Base-by-base conservation (phyloP, 2,888 invertebrate genomes). In the Cylloceria caligata region DNA sequence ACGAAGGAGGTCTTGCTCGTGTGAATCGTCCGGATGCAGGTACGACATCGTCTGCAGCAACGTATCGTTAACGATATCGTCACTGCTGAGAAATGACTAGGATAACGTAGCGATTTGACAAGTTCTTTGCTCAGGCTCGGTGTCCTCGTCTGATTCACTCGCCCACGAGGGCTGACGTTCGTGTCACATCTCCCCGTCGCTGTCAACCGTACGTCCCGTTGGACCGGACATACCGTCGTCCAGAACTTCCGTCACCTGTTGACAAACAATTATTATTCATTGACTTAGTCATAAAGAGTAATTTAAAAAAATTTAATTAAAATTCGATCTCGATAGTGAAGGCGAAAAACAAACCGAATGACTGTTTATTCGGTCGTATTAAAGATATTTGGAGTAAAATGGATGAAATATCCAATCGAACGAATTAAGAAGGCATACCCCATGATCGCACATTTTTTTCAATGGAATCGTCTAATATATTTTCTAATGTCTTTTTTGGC, bases 71-170 rank as follows among this genome's bases (percentile, higher is more conserved):
- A 47, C 42, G 72, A 80, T 69, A 47, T 84, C 83, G 77, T 80
- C 71, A 52, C 79, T 84, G 82, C 78, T 42, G 24, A 82, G 82
- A 79, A 75, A 82, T 45, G 82, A 74, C 88, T 90, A 91, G 84
- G 91, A 91, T 64, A 91, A 79, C 55, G 91, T 91, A 19, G 91
- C 90, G 60, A 91, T 91, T 76, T 91, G 91, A 85, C 91, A 91
- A 19, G 87, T 89, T 74, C 88, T 89, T 83, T 88, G 90, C 84
- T 91, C 91, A 24, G 87, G 87, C 80, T 91, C 91, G 82, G 91
- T 91, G 81, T 91, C 91, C 74, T 91, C 91, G 76, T 91, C 91
- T n/a, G 91, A 87, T 73, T 91, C 91, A 73, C 91, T 91, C 19
- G 88, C 90, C 91, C 91, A 91, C 16, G 91, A 91, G 88, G 90